Evolutionary conservation across 2,888 invertebrate species (phyloP).

Genomic region (Melanotus villosus): DNA sequence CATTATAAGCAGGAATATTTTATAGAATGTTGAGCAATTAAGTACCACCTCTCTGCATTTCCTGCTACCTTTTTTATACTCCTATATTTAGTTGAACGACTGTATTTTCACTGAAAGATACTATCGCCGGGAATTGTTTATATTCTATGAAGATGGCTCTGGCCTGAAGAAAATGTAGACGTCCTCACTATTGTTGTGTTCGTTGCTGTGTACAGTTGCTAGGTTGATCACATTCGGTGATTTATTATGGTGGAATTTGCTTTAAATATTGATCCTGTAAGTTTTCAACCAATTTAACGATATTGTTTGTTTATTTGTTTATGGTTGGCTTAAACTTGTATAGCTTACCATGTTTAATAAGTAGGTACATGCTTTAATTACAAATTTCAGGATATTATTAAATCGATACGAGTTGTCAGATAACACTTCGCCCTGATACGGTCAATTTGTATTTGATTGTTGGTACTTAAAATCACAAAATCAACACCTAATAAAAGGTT

Average conservation of each 20-base stretch:
- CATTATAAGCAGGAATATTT: slow-evolving; percentile 36
- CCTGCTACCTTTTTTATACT: slow-evolving; percentile 17
- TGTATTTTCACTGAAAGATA: slow-evolving; percentile 62
- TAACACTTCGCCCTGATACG: too few relatives aligned
- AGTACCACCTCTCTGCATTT: slow-evolving; percentile 11
- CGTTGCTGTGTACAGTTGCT: slow-evolving; percentile 56
- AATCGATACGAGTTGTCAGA: too few relatives aligned
- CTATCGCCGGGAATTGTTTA: slow-evolving; percentile 63
- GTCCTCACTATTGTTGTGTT: slow-evolving; percentile 61
- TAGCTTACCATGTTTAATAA: too few relatives aligned
- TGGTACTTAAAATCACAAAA: too few relatives aligned
- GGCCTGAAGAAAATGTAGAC: slow-evolving; percentile 57
- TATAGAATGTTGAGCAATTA: slow-evolving; percentile 35
- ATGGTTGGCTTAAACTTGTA: too few relatives aligned
- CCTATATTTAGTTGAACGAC: slow-evolving; percentile 55
- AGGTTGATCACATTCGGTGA: slow-evolving; percentile 27
- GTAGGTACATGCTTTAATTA: too few relatives aligned
- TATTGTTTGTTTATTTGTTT: too few relatives aligned
- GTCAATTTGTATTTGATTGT: too few relatives aligned
- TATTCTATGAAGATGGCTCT: slow-evolving; percentile 63
- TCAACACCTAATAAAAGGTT: too few relatives aligned
- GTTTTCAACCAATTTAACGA: too few relatives aligned
- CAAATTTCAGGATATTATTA: too few relatives aligned
- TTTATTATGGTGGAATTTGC: slow-evolving; percentile 60
- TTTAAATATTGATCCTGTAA: slow-evolving; percentile 57